Conservation (phyloP, 64 coral and sea anemone genomes). For the Stichodactyla mertensii region DNA sequence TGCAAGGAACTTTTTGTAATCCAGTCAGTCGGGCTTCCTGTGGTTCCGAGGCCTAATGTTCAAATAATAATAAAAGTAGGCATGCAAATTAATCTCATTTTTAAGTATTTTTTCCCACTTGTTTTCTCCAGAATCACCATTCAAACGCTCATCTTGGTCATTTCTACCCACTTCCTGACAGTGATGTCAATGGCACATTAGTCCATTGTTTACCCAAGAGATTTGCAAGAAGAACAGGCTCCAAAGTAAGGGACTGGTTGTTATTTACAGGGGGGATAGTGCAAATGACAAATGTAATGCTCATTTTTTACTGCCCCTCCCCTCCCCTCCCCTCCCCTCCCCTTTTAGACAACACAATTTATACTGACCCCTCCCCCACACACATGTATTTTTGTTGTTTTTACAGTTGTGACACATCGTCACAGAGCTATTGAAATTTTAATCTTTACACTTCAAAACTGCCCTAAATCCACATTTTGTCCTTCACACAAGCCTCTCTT, state of each 20-base stretch:
- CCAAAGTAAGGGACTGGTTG: not conserved
- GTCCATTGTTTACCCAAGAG: slow-evolving; percentile 56
- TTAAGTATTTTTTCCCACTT: not conserved
- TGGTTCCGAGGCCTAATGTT: not conserved
- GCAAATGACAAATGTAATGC: too few species aligned
- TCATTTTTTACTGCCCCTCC: too few species aligned
- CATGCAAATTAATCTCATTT: not conserved
- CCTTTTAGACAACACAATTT: too few species aligned
- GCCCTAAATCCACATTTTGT: too few species aligned
- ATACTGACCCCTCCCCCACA: too few species aligned
- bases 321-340: too few species aligned
- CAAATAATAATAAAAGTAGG: not conserved
- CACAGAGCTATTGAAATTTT: too few species aligned
- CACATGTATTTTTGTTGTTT: too few species aligned
- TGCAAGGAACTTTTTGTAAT: not conserved
- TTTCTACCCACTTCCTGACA: slow-evolving; percentile 67
- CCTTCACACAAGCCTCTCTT: too few species aligned
- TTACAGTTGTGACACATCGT: too few species aligned
- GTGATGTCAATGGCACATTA: slow-evolving; percentile 35
- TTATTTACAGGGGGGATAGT: not conserved
- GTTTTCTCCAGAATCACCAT: slow-evolving; percentile 43
- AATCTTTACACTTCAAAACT: too few species aligned
- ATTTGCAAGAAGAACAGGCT: slow-evolving; percentile 53
- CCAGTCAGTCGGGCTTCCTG: not conserved
- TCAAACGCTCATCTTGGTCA: slow-evolving; percentile 40